Base-by-base conservation (phyloP, 2,888 invertebrate species). In the Polyommatus icarus region DNA sequence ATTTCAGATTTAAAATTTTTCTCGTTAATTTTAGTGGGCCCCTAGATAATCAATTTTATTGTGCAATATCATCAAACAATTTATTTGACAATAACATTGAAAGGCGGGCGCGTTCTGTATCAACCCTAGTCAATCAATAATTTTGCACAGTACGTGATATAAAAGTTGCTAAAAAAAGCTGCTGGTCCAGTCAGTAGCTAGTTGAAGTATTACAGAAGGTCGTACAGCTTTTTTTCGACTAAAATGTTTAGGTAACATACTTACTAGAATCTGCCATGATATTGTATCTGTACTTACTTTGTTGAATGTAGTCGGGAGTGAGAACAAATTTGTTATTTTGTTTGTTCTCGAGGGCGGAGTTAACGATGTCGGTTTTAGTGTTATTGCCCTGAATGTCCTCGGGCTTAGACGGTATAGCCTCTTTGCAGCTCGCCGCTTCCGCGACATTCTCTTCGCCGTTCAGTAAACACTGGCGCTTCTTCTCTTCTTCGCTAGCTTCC, bases 301-400 rank as follows among this genome's bases (percentile, higher is more conserved):
- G 98, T 89, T 98, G 98, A 83, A 98, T 98, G 87, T 98, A 98
- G 91, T 98, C 98, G 78, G 98, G 97, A 18, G 98, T 98, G 80
- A 98, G 95, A 83, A 98, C 96, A 92, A 98, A 98, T 91, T 97
- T 91, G 84, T 91, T 94, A 85, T 83, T 85, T 81, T 87, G 90
- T 20, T 86, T 82, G 71, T 84, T 87, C 75, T 89, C 90, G 77
- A 84, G 87, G 40, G 82, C 84, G 15, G 90, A 86, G 83, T 91
- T 91, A 78, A 92, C 83, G 79, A 92, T 89, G 84, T 91, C 91
- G 20, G 90, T 90, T 86, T 92, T 91, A 81, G 89, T 91, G 82
- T 86, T 91, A 85, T 90, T 92, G 79, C 89, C 87, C 81, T 89
- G 87, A 79, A 91, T 87, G 80, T 92, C 91, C 82, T 91, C 92